Conservation (phyloP, 2,888 invertebrate genomes). For the Drosophila parthenogenetica region DNA sequence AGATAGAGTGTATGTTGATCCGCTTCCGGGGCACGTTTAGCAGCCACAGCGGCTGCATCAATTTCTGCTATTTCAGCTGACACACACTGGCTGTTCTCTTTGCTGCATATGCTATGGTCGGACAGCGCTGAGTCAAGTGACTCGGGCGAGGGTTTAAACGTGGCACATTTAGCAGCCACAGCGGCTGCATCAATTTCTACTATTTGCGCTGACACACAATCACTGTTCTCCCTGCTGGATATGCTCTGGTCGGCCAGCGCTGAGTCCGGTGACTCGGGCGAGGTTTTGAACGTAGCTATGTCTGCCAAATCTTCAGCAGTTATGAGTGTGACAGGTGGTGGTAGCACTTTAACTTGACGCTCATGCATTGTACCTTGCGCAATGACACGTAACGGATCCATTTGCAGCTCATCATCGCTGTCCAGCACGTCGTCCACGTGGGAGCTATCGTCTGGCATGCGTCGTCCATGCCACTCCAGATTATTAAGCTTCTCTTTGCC, state of each 20-base stretch:
- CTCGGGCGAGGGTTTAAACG: conserved; percentile 57
- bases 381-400: conserved; percentile 82
- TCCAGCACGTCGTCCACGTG: conserved; percentile 76
- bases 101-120: conserved; percentile 35
- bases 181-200: conserved; percentile 67
- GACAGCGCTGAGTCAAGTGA: conserved; percentile 48
- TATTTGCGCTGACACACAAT: conserved; percentile 56
- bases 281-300: conserved; percentile 73
- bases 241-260: conserved; percentile 33
- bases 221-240: conserved; percentile 24
- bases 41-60: conserved; percentile 60
- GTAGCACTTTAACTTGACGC: conserved; percentile 74
- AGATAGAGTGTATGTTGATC: conserved; percentile 83
- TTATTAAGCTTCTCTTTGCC: conserved; percentile 76
- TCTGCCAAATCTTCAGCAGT: conserved; percentile 82
- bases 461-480: conserved; percentile 82
- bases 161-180: conserved; percentile 59
- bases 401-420: conserved; percentile 83
- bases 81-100: conserved; percentile 20
- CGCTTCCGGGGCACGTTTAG: conserved; percentile 17
- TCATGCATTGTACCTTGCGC: conserved; percentile 82
- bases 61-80: conserved; percentile 68
- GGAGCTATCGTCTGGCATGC: conserved; percentile 33
- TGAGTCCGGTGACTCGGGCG: conserved; percentile 49
- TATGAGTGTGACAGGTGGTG: conserved; percentile 73